Conservation (phyloP, 1,140 invertebrate species). For the Zaprionus camerounensis region DNA sequence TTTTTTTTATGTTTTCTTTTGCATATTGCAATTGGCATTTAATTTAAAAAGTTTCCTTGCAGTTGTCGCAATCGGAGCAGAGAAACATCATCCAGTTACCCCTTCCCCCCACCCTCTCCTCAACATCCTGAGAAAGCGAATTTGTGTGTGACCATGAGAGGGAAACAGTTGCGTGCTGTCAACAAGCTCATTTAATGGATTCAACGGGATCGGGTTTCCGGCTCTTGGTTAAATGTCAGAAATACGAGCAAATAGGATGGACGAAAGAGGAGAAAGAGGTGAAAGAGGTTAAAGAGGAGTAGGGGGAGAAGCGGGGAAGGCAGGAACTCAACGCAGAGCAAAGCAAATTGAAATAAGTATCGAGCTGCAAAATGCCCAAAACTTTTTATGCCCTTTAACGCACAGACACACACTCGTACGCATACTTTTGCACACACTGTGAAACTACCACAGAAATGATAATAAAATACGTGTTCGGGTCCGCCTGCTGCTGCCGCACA, state of each 20-base stretch:
- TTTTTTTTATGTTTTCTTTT: constrained; percentile 27
- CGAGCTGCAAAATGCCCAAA: constrained; percentile 37
- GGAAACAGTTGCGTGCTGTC: constrained; percentile 18
- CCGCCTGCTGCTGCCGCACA: constrained; percentile 31
- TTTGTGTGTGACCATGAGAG: constrained; percentile 16
- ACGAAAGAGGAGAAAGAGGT: not conserved
- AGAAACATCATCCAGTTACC: not conserved
- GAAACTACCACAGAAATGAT: constrained; percentile 65
- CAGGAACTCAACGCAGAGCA: not conserved
- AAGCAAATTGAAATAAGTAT: constrained; percentile 45
- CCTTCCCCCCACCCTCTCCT: not conserved
- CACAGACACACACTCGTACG: constrained; percentile 2
- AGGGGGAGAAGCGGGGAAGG: not conserved
- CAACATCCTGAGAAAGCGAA: not conserved
- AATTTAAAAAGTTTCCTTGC: constrained; percentile 60
- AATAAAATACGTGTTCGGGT: constrained; percentile 63
- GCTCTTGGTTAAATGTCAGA: constrained; percentile 30
- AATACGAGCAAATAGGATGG: constrained; percentile 12
- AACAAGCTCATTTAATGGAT: constrained; percentile 28
- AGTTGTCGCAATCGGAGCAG: constrained; percentile 29
- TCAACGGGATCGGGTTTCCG: constrained; percentile 3
- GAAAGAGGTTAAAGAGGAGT: not conserved
- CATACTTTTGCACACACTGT: constrained; percentile 15
- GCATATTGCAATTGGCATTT: constrained; percentile 71
- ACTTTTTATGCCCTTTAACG: constrained; percentile 32